Base-by-base conservation (phyloP, 2,888 invertebrate genomes). In the Embidobia sp. region DNA sequence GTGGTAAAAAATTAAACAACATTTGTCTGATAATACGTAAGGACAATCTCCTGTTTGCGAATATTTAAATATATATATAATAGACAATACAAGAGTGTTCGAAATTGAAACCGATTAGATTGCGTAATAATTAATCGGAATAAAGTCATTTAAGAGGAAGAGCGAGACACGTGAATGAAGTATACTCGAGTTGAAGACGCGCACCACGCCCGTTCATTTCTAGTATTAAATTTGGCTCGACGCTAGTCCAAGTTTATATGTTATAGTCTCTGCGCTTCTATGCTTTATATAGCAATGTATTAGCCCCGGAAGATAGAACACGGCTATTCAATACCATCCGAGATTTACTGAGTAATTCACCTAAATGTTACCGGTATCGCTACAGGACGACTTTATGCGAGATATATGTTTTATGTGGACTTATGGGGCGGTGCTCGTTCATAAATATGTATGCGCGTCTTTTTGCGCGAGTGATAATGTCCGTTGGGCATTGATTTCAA, bases 201-300 rank as follows among this genome's bases (percentile, higher is more conserved):
- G 53, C 35, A 27, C 61, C 74, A 63, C 61, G 67, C 87, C 86
- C 82, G 84, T 80, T 81, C 84, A 84, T 85, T 87, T 85, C 81
- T 80, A 80, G 83, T 85, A 87, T 86, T 86, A 86, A 87, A 86
- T 86, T 84, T 85, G 84, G 84, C 80, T 81, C 78, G 82, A 79
- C 79, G 81, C 81, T 77, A 81, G 67, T 53, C 61, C 70, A 44
- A 78, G 73, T 78, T 74, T 73, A 74, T 78, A 74, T 48, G 74
- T 78, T 70, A 78, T 74, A 74, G 73, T 59, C 59, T n/a, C n/a
- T 26, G 42, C 51, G 33, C 57, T 69, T 63, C 46, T 66, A 70
- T 53, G 74, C 69, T 78, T 78, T 78, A 78, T 74, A 74, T 46
- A 73, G 73, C 69, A 49, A 69, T 73, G 76, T 67, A 76, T 79